phyloP scores from a whole-genome alignment of 1,140 invertebrate genomes.

The Olivierus martensii region DNA sequence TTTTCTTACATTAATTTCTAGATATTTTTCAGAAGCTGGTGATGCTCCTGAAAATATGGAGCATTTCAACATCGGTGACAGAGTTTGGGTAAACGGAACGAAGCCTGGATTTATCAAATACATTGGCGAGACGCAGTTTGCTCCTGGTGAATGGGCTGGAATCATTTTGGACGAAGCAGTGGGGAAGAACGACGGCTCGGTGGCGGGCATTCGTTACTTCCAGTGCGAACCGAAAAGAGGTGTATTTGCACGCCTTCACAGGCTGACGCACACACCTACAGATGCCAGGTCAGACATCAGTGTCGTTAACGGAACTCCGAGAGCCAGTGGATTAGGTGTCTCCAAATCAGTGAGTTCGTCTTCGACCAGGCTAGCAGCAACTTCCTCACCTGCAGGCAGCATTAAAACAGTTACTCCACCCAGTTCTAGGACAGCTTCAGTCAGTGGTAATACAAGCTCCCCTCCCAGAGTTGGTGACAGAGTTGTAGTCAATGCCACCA shows the following conservation, averaged over 20 bases:
- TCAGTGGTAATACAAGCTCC: constrained; percentile 1
- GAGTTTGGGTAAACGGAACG: constrained; percentile 88
- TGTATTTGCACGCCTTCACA: constrained; percentile 55
- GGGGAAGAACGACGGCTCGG: constrained; percentile 96
- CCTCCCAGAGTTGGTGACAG: constrained; percentile 70
- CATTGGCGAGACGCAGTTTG: constrained; percentile 88
- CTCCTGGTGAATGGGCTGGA: constrained; percentile 89
- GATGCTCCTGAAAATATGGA: constrained; percentile 59
- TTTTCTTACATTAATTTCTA: no score
- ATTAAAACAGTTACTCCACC: background rate
- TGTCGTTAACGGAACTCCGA: background rate
- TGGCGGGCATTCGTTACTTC: constrained; percentile 78
- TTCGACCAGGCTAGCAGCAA: background rate
- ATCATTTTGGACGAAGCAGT: constrained; percentile 84
- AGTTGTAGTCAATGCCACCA: constrained; percentile 73
- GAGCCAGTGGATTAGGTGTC: background rate
- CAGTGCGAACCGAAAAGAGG: constrained; percentile 86
- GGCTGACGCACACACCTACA: constrained; percentile 8
- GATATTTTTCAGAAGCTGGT: constrained; percentile 4
- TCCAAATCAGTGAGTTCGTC: background rate
- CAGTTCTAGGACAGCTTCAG: background rate
- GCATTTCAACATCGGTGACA: constrained; percentile 89
- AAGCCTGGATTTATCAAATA: constrained; percentile 88
- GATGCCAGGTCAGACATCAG: no score
- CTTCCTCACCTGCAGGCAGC: background rate